phyloP scores from a whole-genome alignment of 2,113 vertebrate genomes.

The Enhydra lutris region DNA sequence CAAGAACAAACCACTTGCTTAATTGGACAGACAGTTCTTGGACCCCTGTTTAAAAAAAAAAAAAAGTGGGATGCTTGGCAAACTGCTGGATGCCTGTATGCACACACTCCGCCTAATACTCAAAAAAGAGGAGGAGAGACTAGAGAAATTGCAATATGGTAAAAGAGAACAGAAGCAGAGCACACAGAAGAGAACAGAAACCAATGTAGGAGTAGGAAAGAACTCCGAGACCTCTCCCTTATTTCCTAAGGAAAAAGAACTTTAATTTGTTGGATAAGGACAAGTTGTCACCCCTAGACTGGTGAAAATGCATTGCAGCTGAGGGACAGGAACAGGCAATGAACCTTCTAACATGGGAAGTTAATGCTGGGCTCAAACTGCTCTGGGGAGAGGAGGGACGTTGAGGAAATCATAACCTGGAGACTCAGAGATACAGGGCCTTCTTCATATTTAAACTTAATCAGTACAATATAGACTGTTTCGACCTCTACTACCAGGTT shows the following conservation, averaged over 20 bases:
- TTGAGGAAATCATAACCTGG: background rate
- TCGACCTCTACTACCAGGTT: background rate
- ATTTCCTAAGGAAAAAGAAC: background rate
- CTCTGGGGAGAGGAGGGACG: too few relatives aligned
- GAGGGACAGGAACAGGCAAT: background rate
- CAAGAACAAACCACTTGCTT: background rate
- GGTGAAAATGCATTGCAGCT: background rate
- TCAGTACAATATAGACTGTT: background rate
- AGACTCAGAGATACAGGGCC: background rate
- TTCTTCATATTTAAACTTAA: background rate
- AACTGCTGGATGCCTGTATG: too few relatives aligned
- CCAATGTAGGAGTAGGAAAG: background rate
- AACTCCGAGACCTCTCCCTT: background rate
- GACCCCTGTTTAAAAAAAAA: background rate
- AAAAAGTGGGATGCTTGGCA: background rate
- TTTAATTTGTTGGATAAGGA: background rate
- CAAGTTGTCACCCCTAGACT: background rate
- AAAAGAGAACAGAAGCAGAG: background rate
- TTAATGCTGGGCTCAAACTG: background rate
- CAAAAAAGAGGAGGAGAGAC: background rate
- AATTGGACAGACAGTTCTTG: background rate
- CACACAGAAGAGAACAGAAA: background rate
- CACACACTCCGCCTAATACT: background rate
- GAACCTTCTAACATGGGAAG: background rate
- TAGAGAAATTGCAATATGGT: background rate